Conservation (phyloP, 2,113 vertebrate species). For the Bufo gargarizans region DNA sequence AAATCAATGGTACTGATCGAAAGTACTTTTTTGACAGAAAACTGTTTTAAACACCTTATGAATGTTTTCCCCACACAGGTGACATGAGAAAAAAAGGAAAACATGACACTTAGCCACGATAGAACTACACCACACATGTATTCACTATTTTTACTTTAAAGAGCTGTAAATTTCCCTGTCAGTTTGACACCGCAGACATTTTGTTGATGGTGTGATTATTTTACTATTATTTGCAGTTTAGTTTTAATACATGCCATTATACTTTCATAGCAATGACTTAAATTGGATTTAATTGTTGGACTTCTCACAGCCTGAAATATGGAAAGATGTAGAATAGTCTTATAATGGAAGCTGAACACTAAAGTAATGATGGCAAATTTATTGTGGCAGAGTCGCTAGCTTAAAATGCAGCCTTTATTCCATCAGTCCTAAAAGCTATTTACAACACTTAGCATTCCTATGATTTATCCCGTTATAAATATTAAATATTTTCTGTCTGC, state of each 20-base stretch:
- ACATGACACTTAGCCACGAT: too few species aligned
- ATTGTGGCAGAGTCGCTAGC: slow-evolving; percentile 4
- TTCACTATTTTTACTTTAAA: too few species aligned
- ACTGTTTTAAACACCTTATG: background rate
- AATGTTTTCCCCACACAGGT: background rate
- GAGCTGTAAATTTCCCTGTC: too few species aligned
- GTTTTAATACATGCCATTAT: background rate
- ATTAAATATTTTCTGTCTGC: slow-evolving; percentile 47
- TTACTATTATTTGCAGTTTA: background rate
- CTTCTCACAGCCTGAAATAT: background rate
- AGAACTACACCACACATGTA: too few species aligned
- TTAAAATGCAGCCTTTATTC: slow-evolving; percentile 14
- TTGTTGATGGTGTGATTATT: background rate
- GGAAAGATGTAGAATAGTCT: background rate
- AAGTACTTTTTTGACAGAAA: background rate
- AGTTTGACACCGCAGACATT: background rate
- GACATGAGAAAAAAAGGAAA: background rate
- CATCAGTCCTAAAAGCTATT: slow-evolving; percentile 32
- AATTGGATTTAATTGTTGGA: slow-evolving; percentile 4
- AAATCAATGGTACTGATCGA: background rate
- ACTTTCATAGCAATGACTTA: background rate
- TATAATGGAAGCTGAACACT: slow-evolving; percentile 5
- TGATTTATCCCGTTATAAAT: slow-evolving; percentile 35
- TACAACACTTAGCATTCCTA: slow-evolving; percentile 30
- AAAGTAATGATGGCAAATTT: slow-evolving; percentile 10